These are phyloP conservation scores for Coptotermes formosanus DNA, from an alignment of 1,140 invertebrate species.

Conservation along the genomic window DNA sequence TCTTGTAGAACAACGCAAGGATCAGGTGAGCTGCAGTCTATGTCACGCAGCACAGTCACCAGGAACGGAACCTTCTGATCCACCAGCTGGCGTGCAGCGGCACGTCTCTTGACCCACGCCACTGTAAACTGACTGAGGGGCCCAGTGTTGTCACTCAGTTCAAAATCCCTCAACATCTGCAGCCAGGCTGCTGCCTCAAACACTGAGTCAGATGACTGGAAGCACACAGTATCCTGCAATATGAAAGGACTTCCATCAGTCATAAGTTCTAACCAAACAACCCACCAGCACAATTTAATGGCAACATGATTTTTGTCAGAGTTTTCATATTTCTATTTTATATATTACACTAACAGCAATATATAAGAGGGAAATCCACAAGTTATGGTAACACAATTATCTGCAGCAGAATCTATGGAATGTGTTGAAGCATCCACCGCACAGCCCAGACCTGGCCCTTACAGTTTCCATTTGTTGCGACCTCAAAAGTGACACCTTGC, in stretches of 20 bases:
- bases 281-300: too few relatives aligned
- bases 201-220: neutral
- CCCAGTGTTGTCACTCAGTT: neutral
- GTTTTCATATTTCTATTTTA: too few relatives aligned
- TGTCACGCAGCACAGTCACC: constrained; percentile 2
- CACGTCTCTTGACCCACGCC: constrained; percentile 21
- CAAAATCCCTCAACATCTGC: neutral
- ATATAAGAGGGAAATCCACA: too few relatives aligned
- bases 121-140: constrained; percentile 10
- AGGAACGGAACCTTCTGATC: constrained; percentile 27
- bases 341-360: too few relatives aligned
- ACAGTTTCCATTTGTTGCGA: too few relatives aligned
- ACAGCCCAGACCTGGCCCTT: too few relatives aligned
- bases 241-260: neutral
- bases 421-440: too few relatives aligned
- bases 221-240: constrained; percentile 16
- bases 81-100: constrained; percentile 24
- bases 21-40: constrained; percentile 28
- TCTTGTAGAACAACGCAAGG: constrained; percentile 28
- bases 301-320: too few relatives aligned
- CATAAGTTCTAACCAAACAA: too few relatives aligned
- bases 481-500: too few relatives aligned
- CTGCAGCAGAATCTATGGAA: too few relatives aligned
- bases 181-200: constrained; percentile 22
- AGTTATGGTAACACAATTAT: too few relatives aligned